phyloP scores from a whole-genome alignment of 1,140 invertebrate species.

The Phortica variegata region DNA sequence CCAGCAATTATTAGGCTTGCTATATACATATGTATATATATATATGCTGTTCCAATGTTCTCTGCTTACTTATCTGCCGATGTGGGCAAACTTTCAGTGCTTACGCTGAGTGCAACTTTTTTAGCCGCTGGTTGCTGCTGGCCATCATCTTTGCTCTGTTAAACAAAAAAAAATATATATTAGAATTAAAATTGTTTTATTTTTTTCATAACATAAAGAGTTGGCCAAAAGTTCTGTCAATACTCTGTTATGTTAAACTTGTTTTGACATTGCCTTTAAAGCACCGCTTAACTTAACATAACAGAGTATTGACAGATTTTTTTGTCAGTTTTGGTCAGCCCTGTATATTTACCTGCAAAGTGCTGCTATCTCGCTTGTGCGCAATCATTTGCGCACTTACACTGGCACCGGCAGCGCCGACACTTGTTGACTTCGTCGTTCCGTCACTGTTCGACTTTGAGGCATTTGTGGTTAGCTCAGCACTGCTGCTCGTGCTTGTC shows the following conservation, averaged over 20 bases:
- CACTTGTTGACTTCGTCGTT: neutral
- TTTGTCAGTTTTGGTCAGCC: conserved; percentile 19
- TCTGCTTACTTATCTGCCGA: too few relatives aligned
- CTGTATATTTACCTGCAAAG: conserved; percentile 14
- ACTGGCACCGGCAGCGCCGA: neutral
- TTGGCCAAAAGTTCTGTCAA: neutral
- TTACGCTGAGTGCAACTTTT: conserved; percentile 26
- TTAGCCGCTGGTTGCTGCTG: conserved; percentile 34
- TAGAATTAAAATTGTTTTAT: neutral
- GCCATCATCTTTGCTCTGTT: neutral
- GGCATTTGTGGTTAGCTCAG: neutral
- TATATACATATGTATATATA: too few relatives aligned
- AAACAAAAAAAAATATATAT: neutral
- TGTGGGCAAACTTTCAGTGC: too few relatives aligned
- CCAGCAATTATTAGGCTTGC: too few relatives aligned
- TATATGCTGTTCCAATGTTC: too few relatives aligned
- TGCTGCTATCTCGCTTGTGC: neutral
- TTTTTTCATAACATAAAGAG: neutral
- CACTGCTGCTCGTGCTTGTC: conserved; percentile 19
- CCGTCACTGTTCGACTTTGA: conserved; percentile 1
- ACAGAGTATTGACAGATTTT: conserved; percentile 16
- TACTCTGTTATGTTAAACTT: neutral
- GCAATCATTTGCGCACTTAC: neutral
- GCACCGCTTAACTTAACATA: conserved; percentile 9
- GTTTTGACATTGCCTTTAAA: conserved; percentile 8